Percentiles rank a stretch among this genome's conserved stretches.
phyloP scores from a whole-genome alignment of 2,888 invertebrate genomes.

The Desoria tigrina region DNA sequence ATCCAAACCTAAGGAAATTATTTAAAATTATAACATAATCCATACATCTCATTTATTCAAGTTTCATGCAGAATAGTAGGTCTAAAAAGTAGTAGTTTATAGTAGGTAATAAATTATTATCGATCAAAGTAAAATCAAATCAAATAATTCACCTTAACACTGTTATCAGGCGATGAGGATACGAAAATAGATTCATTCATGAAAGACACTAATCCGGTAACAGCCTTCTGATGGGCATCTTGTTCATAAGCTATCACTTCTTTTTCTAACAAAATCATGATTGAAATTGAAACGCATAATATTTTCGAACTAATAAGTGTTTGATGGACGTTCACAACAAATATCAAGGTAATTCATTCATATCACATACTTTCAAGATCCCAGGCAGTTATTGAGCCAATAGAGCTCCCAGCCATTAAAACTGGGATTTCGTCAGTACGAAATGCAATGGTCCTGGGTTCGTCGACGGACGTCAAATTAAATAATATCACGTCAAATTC shows the following conservation, averaged over 20 bases:
- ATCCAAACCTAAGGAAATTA: slow-evolving; percentile 59
- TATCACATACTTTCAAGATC: slow-evolving; percentile 65
- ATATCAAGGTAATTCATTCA: too few relatives aligned
- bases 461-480: slow-evolving; percentile 89
- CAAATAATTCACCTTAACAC: slow-evolving; percentile 43
- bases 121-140: too few relatives aligned
- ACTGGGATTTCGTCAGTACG: slow-evolving; percentile 81
- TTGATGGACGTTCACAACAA: slow-evolving; percentile 54
- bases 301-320: slow-evolving; percentile 53
- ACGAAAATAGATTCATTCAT: slow-evolving; percentile 86
- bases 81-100: too few relatives aligned
- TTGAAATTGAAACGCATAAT: slow-evolving; percentile 55
- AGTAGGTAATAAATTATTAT: not conserved
- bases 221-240: slow-evolving; percentile 72
- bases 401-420: slow-evolving; percentile 78
- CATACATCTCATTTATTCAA: too few relatives aligned
- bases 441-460: slow-evolving; percentile 80
- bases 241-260: slow-evolving; percentile 76
- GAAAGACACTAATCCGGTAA: slow-evolving; percentile 80
- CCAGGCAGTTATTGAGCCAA: slow-evolving; percentile 91
- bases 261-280: slow-evolving; percentile 61
- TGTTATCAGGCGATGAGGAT: slow-evolving; percentile 80
- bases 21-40: slow-evolving; percentile 12
- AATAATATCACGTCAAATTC: slow-evolving; percentile 79
- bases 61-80: too few relatives aligned